Evolutionary conservation across 1,140 invertebrate genomes (phyloP).

Genomic region (Formica selysi): DNA sequence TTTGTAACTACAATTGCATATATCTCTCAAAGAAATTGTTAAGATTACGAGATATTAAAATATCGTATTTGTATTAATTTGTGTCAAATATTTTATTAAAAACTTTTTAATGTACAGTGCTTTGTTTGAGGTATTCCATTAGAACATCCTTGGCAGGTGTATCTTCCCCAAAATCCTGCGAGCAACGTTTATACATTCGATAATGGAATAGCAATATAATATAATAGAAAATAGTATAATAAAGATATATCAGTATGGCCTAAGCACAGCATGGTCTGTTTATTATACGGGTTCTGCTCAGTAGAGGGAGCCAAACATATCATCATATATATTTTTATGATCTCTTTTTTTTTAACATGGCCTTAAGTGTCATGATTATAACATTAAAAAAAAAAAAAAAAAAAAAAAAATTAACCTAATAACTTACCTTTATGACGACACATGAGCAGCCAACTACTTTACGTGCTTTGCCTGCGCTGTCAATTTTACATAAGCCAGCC

Average conservation of each 20-base stretch:
- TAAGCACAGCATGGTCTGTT: constrained; percentile 80
- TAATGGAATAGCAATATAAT: constrained; percentile 15
- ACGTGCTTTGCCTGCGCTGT: constrained; percentile 99
- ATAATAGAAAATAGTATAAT: constrained; percentile 1
- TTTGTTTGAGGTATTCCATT: constrained; percentile 95
- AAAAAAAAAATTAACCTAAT: not conserved
- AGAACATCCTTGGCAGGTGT: constrained; percentile 97
- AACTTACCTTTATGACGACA: constrained; percentile 96
- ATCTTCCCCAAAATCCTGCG: constrained; percentile 98
- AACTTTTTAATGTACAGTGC: constrained; percentile 83
- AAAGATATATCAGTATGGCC: constrained; percentile 78
- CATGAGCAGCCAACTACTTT: constrained; percentile 99
- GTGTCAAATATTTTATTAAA: constrained; percentile 82
- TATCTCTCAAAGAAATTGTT: constrained; percentile 14
- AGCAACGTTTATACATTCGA: constrained; percentile 73
- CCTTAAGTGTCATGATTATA: not conserved
- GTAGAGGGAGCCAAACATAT: constrained; percentile 85
- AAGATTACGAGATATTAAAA: constrained; percentile 13
- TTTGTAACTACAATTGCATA: not conserved
- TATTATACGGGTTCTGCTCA: constrained; percentile 84
- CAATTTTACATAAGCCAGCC: constrained; percentile 99
- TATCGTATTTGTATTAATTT: constrained; percentile 64
- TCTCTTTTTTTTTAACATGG: not conserved
- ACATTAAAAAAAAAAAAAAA: not conserved
- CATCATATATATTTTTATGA: constrained; percentile 80